These are phyloP conservation scores for Cyclina sinensis DNA, from an alignment of 1,140 invertebrate species.

Conservation along the genomic window DNA sequence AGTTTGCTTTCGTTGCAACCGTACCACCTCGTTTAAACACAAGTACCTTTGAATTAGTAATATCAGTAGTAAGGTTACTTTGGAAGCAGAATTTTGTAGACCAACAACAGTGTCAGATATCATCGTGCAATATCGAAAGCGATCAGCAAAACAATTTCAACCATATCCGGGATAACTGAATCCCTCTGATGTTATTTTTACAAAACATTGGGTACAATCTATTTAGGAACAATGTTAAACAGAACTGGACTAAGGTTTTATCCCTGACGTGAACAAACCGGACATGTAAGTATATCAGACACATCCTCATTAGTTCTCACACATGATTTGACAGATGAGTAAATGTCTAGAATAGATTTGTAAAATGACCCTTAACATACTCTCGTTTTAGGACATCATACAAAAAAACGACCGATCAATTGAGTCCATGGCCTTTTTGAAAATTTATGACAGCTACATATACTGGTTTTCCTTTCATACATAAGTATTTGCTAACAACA, in stretches of 20 bases:
- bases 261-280: conserved; percentile 42
- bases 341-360: conserved; percentile 28
- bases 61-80: conserved; percentile 29
- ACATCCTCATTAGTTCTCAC: conserved; percentile 34
- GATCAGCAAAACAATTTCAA: conserved; percentile 42
- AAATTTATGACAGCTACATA: conserved; percentile 46
- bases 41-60: conserved; percentile 1
- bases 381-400: conserved; percentile 24
- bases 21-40: conserved; percentile 32
- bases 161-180: conserved; percentile 34
- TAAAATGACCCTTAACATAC: conserved; percentile 30
- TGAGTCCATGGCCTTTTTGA: conserved; percentile 53
- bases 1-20: too few relatives aligned
- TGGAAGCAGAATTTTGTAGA: conserved; percentile 37
- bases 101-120: conserved; percentile 50
- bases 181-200: conserved; percentile 20
- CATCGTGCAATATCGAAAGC: conserved; percentile 48
- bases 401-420: conserved; percentile 41
- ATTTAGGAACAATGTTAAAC: conserved; percentile 56
- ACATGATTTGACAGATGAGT: conserved; percentile 40
- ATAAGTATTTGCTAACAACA: conserved; percentile 31
- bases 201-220: conserved; percentile 35
- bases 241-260: conserved; percentile 36
- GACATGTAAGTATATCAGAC: conserved; percentile 44
- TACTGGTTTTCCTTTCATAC: conserved; percentile 36